Evolutionary conservation across 2,797 vertebrate genomes (phyloP), one percentile per base, ranked within the genome.

Genomic region (Thunnus albacares): DNA sequence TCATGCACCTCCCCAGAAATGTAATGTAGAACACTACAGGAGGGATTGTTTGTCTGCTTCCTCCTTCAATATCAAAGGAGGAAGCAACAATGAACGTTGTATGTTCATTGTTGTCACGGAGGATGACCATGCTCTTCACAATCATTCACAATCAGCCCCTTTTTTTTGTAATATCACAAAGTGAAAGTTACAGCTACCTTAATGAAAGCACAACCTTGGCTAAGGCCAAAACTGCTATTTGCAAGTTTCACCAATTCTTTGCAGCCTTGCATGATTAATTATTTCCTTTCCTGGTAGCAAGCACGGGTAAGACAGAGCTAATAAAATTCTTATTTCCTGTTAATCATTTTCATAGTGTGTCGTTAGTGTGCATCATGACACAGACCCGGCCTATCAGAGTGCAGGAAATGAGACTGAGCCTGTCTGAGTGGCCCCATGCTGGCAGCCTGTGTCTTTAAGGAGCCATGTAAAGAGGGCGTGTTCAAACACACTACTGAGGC

Each of bases 361-460:
- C 18, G 20, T 67, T 14, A 2, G 3, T 14, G 20, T 18, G 20
- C 47, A 51, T 33, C 2, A 47, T 53, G 28, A 24, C 43, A 61
- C 52, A 22, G 56, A 47, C 57, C 13, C 58, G 62, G 1, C 49
- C 63, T 33, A 14, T 28, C 1, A 8, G 12, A 0, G 13, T 24
- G 33, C 22, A 20, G 55, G 69, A 51, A 52, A 30, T 17, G 18
- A 55, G 51, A 0, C 3, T 1, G 57, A 17, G 45, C 20, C 24
- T 22, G 56, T 33, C 8, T 13, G 57, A 20, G 69, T 5, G 84
- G 67, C 75, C 83, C 73, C 86, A 67, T 13, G 81, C 80, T 55
- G 84, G 79, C 79, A 61, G 72, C 64, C 92, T 94, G 91, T 80
- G 68, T 87, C 94, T 94, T 94, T 94, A 94, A 94, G 91, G 79